Base-by-base conservation (phyloP, 1,140 invertebrate genomes). In the Drosophila athabasca region DNA sequence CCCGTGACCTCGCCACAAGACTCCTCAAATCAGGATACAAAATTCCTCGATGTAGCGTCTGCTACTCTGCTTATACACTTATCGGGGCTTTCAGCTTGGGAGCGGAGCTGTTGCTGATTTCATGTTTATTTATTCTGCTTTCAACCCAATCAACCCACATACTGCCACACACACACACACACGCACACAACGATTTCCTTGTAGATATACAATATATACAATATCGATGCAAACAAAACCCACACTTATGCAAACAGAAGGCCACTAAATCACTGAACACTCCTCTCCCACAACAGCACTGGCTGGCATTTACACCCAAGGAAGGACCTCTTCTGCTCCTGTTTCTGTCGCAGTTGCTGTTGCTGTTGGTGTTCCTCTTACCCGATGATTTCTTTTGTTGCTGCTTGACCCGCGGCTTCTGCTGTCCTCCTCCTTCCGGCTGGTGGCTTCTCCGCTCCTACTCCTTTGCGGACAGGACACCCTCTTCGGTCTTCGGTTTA, bases 261-360 rank as follows among this genome's bases (percentile, higher is more conserved):
- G 70, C 62, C 77, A 82, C 82, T 87, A 85, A 85, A 87, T 85
- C 78, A 85, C 74, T 71, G 82, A 87, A 87, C 82, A 88, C 82
- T 87, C 74, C 55, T 64, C 65, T 29, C 29, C 29, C 29, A 29
- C 29, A 29, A 29, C 29, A 31, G 29, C 0, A 7, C 29, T 31
- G 24, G 24, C 78, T 75, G 78, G 70, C 82, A 85, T 82, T 85
- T 75, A 78, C 81, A 85, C 82, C 65, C 54, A 46, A 35, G 49
- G 50, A 43, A 45, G 57, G 45, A 69, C 62, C 70, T 35, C 49
- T 35, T 9, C 60, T 58, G 57, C 69, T 60, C 13, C 41, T 55
- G 52, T 51, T 50, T 31, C 17, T 19, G 17, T 19, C 17, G 17
- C 17, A 1, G 17, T 19, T 19, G 17, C 52, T 51, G 60, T 43